Percentiles rank a stretch among this genome's conserved stretches.
Conservation (phyloP, 2,888 invertebrate genomes). For the Thereva nobilitata region DNA sequence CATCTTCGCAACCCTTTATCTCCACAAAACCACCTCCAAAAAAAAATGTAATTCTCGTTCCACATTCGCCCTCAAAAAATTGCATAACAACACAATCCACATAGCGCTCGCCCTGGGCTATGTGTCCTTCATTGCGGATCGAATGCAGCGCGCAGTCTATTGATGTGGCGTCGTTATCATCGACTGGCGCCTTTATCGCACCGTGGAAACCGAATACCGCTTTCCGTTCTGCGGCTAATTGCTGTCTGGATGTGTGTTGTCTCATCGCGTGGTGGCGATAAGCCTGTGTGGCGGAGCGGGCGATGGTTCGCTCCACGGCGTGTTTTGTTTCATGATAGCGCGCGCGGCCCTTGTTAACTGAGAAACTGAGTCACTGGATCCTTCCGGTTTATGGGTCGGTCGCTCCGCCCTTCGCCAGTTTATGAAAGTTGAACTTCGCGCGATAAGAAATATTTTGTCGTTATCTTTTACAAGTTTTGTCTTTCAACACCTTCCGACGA, state of each 20-base stretch:
- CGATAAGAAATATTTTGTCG: conserved; percentile 1
- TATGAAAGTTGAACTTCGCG: neutral
- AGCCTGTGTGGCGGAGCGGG: neutral
- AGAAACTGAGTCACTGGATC: conserved; percentile 21
- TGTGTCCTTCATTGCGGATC: neutral
- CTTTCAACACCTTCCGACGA: no score
- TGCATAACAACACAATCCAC: neutral
- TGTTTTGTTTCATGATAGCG: conserved; percentile 15
- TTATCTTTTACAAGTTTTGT: no score
- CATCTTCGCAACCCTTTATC: neutral
- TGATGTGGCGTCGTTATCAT: conserved; percentile 26
- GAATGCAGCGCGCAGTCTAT: neutral
- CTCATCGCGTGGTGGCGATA: conserved; percentile 6
- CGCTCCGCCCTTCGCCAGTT: conserved; percentile 13
- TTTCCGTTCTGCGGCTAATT: conserved; percentile 30
- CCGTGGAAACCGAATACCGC: conserved; percentile 23
- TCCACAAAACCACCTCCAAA: neutral
- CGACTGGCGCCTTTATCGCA: neutral
- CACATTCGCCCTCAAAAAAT: neutral
- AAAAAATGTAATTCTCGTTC: neutral
- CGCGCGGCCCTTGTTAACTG: conserved; percentile 19
- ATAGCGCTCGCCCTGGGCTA: neutral
- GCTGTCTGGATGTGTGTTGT: conserved; percentile 7
- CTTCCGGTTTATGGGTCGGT: conserved; percentile 10
- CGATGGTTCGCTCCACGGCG: neutral